Evolutionary conservation across 2,113 vertebrate genomes (phyloP).

Genomic region (Dipodomys ordii): DNA sequence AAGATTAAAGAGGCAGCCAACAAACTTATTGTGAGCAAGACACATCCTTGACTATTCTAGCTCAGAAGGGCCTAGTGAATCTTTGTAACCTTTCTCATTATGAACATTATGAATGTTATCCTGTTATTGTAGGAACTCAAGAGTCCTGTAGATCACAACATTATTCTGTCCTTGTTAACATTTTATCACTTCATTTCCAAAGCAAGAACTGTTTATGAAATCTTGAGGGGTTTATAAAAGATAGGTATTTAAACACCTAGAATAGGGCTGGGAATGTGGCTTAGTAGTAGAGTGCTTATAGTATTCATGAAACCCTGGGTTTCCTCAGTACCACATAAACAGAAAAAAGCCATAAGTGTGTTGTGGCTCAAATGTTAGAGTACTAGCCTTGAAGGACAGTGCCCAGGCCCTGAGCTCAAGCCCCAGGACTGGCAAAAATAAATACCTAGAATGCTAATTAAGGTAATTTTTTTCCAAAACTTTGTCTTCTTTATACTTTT

Average conservation of each 20-base stretch:
- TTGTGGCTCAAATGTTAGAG: too few relatives aligned
- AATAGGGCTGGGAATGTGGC: neutral
- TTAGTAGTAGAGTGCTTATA: too few relatives aligned
- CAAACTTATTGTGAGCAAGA: slow-evolving; percentile 93
- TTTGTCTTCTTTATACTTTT: slow-evolving; percentile 11
- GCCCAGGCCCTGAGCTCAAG: too few relatives aligned
- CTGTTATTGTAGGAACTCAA: neutral
- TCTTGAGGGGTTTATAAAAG: neutral
- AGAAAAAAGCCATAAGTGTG: too few relatives aligned
- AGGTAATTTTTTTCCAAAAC: slow-evolving; percentile 35
- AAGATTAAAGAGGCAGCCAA: slow-evolving; percentile 99
- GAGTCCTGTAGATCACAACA: neutral
- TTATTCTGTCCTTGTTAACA: neutral
- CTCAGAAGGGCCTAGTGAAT: neutral
- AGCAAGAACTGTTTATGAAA: slow-evolving; percentile 37
- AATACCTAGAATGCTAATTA: neutral
- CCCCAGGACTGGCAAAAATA: too few relatives aligned
- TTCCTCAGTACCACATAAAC: too few relatives aligned
- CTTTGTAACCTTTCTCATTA: slow-evolving; percentile 31
- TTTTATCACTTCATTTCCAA: slow-evolving; percentile 45
- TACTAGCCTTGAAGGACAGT: too few relatives aligned
- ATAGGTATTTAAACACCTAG: slow-evolving; percentile 26
- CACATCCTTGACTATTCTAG: slow-evolving; percentile 34
- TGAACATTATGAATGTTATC: neutral
- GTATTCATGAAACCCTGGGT: too few relatives aligned